Base-by-base conservation (phyloP, 1,140 invertebrate species). In the Caenorhabditis latens region DNA sequence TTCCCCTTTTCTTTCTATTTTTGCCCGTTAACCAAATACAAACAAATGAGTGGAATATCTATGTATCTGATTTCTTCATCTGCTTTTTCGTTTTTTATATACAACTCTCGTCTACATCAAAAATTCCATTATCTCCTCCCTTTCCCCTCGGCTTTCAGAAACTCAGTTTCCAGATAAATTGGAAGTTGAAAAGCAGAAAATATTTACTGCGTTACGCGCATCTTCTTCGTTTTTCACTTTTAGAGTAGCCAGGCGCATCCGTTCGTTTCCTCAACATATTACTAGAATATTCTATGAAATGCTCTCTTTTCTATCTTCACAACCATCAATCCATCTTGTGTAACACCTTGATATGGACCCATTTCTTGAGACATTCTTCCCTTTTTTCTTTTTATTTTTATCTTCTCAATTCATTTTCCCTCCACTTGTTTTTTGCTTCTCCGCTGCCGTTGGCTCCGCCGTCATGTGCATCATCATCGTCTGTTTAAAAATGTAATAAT, bases 401-500 rank as follows among this genome's bases (percentile, higher is more conserved):
- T n/a, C n/a, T 16, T 79, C 40, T 48, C 67, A 75, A n/a, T 75
- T 75, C 24, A 65, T 65, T 40, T 58, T 65, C 32, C 61, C 9
- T 13, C 32, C 5, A 43, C 67, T 71, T n/a, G 5, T 43, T 50
- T 79, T 79, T 50, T 79, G 32, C 21, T 79, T 21, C 71, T 48
- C 46, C 71, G 71, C 14, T 8, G n/a, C n/a, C 32, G 32, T 79
- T 11, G 40, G 42, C 71, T 79, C 46, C 71, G 71, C 71, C 71
- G 71, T 79, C 71, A 79, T 79, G 71, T 79, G 71, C 71, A 79
- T 79, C 71, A 61, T 61, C 58, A 71, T 71, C 65, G 19, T 79
- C 71, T 79, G 71, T 79, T 79, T 79, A 79, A 79, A 63, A 79
- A 79, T 79, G 71, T 79, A 79, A 79, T 79, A 79, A 79, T 79